Evolutionary conservation across 2,797 vertebrate genomes (phyloP), one percentile per base, ranked within the genome.

Genomic region (Megalops cyprinoides): DNA sequence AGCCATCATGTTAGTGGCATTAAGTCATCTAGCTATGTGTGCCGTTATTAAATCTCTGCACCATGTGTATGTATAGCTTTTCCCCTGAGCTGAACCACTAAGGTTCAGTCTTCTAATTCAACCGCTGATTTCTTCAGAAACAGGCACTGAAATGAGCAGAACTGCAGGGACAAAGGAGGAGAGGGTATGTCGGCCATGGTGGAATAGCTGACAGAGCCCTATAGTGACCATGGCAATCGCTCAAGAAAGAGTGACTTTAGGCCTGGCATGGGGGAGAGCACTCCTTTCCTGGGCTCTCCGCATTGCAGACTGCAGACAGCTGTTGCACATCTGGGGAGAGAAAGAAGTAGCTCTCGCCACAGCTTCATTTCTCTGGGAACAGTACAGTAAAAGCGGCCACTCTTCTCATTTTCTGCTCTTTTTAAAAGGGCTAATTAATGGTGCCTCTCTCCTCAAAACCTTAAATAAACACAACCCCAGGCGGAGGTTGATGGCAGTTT

Each of bases 261-360:
- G 82, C 77, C 83, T 87, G 78, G 83, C 79, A 89, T 71, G 53
- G 79, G 60, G 74, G 83, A 78, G 74, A 62, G 44, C 73, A 49
- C 73, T 77, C 78, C 74, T 69, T 78, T 65, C 75, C 86, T 84
- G 81, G 74, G 78, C 37, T 73, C 55, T 44, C 65, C 76, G 71
- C 25, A 12, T 18, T 48, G 25, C 10, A 78, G 82, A 81, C 85
- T 83, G 83, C 67, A 86, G 87, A 86, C 88, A 90, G 86, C 90
- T 90, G 89, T 78, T 83, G 62, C 82, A 85, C 89, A 88, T 87
- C 87, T 89, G 87, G 83, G 46, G 79, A 49, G n/a, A 44, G 37
- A 82, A 49, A 75, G 28, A 15, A 51, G 51, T 71, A 79, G 76
- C 76, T 82, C 28, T 58, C 49, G 77, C 78, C 49, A n/a, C 62